Conservation (phyloP, 2,888 invertebrate species). For the Halocaridina rubra region DNA sequence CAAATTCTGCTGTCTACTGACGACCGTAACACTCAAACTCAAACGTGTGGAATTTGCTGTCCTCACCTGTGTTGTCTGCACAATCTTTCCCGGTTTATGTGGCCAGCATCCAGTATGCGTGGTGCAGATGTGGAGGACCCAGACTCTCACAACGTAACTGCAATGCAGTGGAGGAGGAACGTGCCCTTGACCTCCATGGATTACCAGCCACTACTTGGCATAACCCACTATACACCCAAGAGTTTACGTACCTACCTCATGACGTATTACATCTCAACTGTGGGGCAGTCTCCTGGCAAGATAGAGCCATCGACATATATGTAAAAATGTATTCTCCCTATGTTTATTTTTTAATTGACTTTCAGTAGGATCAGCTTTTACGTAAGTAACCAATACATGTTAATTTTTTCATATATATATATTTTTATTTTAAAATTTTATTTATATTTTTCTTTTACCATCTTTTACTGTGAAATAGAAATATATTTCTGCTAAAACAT, state of each 20-base stretch:
- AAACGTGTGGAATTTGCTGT: not conserved
- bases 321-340: not conserved
- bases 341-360: no score
- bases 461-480: no score
- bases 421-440: no score
- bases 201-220: not conserved
- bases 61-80: not conserved
- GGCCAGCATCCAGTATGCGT: not conserved
- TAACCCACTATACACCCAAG: not conserved
- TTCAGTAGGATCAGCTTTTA: no score
- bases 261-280: not conserved
- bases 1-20: not conserved
- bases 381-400: no score
- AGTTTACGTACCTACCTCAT: not conserved
- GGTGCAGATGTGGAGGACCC: not conserved
- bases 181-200: not conserved
- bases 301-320: not conserved
- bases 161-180: not conserved
- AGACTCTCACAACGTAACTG: not conserved
- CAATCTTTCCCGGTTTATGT: not conserved
- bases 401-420: no score
- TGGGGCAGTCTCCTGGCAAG: not conserved
- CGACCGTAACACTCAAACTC: not conserved
- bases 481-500: no score
- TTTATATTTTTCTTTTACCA: no score